Evolutionary conservation across 2,797 vertebrate genomes (phyloP), one percentile per base, ranked within the genome.

Genomic region (Xiphorhynchus erythropygius): DNA sequence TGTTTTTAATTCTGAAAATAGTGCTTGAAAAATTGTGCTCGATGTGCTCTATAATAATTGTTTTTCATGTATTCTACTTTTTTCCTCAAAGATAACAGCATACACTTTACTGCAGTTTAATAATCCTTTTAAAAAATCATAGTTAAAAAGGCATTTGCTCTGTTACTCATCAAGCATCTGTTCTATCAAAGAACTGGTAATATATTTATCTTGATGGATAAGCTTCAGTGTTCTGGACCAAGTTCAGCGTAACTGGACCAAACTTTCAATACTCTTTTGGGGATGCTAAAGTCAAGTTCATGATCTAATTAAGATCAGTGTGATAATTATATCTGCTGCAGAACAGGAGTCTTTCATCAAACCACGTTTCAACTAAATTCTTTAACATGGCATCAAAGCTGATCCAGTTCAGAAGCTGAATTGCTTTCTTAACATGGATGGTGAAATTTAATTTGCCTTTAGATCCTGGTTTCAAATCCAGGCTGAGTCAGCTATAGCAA

Each of bases 401-500:
- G 71, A 93, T 89, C 56, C 56, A 35, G 70, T 90, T 95, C 81
- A 90, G 84, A 95, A 84, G 65, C 85, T 90, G 79, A 93, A 81
- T 75, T 78, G 37, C 73, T 93, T 84, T 86, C 82, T 74, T 75
- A 83, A 60, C 5, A 2, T 74, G 75, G 55, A 79, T 84, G 63
- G 63, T 73, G 86, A 56, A 90, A 95, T 87, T 92, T 88, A 88
- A 95, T 96, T 94, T 95, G 65, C 70, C 50, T 90, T 95, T 78
- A 90, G 73, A 86, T 53, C 57, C 64, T 68, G 41, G 74, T 32
- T 94, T 94, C 67, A 62, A 70, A 57, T 76, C 35, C 24, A 42
- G 82, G 41, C 67, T 35, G 28, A 81, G 30, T 92, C 49, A 67
- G 70, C 65, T 84, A 11, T 9, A 59, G 63, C 53, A 59, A 84